Evolutionary conservation across 2,797 vertebrate species (phyloP).

Genomic region (Sandelia bainsii): DNA sequence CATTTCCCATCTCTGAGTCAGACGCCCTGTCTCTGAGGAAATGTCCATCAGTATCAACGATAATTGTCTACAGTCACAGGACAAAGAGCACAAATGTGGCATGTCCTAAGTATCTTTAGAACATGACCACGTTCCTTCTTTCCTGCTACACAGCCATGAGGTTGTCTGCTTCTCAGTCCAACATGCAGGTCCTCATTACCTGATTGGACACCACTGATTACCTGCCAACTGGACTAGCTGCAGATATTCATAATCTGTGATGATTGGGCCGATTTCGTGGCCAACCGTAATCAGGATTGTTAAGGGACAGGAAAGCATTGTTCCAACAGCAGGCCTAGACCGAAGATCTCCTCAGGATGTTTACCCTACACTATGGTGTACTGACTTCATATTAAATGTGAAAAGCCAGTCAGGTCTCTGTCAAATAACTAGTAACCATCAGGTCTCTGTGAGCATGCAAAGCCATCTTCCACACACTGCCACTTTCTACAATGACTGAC

Average conservation of each 20-base stretch:
- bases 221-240: constrained; percentile 79
- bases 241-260: constrained; percentile 76
- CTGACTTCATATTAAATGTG: constrained; percentile 65
- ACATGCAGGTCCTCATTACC: constrained; percentile 76
- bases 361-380: constrained; percentile 25
- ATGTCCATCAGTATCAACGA: constrained; percentile 60
- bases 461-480: not conserved
- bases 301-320: constrained; percentile 57
- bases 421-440: constrained; percentile 59
- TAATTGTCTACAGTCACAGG: constrained; percentile 65
- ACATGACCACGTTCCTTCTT: constrained; percentile 53
- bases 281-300: constrained; percentile 74
- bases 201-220: constrained; percentile 79
- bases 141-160: constrained; percentile 58
- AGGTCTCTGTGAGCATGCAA: constrained; percentile 12
- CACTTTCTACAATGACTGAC: constrained; percentile 15
- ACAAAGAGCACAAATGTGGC: constrained; percentile 58
- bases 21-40: constrained; percentile 59
- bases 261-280: constrained; percentile 71
- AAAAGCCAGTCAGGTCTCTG: constrained; percentile 30
- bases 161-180: constrained; percentile 77
- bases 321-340: constrained; percentile 55
- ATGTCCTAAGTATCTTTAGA: constrained; percentile 50
- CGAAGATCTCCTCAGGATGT: constrained; percentile 31
- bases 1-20: constrained; percentile 69